Conservation (phyloP, 2,113 vertebrate species). For the Tragelaphus scriptus region DNA sequence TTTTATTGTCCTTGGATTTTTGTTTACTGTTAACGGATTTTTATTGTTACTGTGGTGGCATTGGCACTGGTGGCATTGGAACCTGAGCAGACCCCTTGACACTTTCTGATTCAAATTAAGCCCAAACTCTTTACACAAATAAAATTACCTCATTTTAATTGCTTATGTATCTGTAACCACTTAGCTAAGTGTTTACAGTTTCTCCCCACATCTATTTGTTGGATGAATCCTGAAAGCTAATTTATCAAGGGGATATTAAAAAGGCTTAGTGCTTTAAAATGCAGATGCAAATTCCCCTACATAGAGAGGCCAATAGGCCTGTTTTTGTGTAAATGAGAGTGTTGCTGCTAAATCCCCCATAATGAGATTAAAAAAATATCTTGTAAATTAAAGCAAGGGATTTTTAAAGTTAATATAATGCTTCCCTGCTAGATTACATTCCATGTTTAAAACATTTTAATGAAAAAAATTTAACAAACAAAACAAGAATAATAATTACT, state of each 20-base stretch:
- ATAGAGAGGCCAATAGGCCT: conserved; percentile 26
- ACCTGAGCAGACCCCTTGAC: neutral
- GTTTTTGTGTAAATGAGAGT: conserved; percentile 65
- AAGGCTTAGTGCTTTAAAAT: conserved; percentile 62
- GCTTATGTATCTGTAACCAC: conserved; percentile 50
- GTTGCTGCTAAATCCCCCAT: conserved; percentile 58
- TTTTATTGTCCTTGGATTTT: neutral
- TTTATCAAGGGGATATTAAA: conserved; percentile 59
- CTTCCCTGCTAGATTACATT: conserved; percentile 39
- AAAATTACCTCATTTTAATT: conserved; percentile 57
- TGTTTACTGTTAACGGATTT: neutral
- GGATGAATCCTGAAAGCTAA: conserved; percentile 62
- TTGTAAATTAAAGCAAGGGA: conserved; percentile 68
- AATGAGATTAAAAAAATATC: conserved; percentile 67
- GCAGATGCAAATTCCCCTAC: conserved; percentile 38
- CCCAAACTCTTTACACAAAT: conserved; percentile 17
- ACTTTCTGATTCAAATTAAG: conserved; percentile 28
- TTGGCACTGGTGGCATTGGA: neutral
- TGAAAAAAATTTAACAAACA: conserved; percentile 60
- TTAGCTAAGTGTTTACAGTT: conserved; percentile 60
- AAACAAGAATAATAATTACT: conserved; percentile 62
- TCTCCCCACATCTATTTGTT: conserved; percentile 48
- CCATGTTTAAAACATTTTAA: conserved; percentile 64
- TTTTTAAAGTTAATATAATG: conserved; percentile 65
- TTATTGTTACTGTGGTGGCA: neutral